Base-by-base conservation (phyloP, 1,140 invertebrate species). In the Chrysomallon squamiferum region DNA sequence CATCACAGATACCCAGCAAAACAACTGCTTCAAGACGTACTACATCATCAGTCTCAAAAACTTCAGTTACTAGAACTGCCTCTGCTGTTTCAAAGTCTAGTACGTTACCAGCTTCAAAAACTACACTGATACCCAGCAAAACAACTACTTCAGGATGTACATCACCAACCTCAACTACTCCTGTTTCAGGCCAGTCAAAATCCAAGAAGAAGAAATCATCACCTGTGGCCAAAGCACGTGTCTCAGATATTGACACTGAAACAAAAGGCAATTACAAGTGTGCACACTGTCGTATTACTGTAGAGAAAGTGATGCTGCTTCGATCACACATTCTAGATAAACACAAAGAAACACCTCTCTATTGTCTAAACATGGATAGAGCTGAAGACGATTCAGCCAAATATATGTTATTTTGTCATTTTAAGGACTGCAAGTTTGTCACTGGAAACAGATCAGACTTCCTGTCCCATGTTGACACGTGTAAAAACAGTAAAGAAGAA, bases 211-310 rank as follows among this genome's bases (percentile, higher is more conserved):
- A n/a, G n/a, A n/a, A n/a, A n/a, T n/a, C n/a, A n/a, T n/a, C n/a
- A n/a, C n/a, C n/a, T n/a, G n/a, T n/a, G n/a, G n/a, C n/a, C n/a
- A n/a, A n/a, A n/a, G n/a, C n/a, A n/a, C n/a, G n/a, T n/a, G n/a
- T n/a, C n/a, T n/a, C n/a, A n/a, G n/a, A n/a, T n/a, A n/a, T n/a
- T n/a, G n/a, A n/a, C n/a, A n/a, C n/a, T n/a, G n/a, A n/a, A n/a
- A n/a, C n/a, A 30, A 54, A 54, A 54, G 50, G 50, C n/a, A 29
- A 22, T 22, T 54, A 22, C 50, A 54, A 54, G 50, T 54, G 50
- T 54, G 50, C 50, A 2, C 50, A 54, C 25, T 54, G 50, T 27
- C 50, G 50, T 15, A 18, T 27, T 54, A 5, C 25, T 25, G 50
- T 22, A 4, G n/a, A 25, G 15, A 20, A 27, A 13, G 25, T 18